These are phyloP conservation scores for Todiramphus saurophagus DNA, from an alignment of 2,113 vertebrate genomes.

Conservation along the genomic window DNA sequence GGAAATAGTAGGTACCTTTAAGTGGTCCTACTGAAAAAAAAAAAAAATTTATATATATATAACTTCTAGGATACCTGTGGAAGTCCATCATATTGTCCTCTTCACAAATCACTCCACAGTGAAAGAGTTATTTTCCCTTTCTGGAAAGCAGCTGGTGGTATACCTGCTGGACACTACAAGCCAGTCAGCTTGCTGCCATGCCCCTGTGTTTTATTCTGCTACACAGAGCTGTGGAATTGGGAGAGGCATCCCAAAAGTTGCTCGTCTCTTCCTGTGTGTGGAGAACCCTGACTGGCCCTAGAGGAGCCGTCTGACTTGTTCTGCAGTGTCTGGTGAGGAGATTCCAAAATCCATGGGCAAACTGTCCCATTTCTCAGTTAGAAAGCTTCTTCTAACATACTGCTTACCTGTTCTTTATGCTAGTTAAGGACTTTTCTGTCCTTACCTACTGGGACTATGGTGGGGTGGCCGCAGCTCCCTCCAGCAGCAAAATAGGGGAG, in stretches of 20 bases:
- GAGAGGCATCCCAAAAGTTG: not conserved
- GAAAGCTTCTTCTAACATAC: not conserved
- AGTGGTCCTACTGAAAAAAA: not conserved
- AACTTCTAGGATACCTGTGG: not conserved
- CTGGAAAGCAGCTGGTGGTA: not conserved
- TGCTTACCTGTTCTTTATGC: not conserved
- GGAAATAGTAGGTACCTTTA: not conserved
- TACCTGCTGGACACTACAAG: not conserved
- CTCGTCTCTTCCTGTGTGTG: not conserved
- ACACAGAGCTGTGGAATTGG: not conserved
- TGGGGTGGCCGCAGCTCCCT: fast-evolving
- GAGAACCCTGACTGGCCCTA: not conserved
- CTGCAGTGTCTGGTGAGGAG: not conserved
- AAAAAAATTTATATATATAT: not conserved
- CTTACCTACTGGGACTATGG: not conserved
- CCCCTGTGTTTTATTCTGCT: not conserved
- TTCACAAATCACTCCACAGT: not conserved
- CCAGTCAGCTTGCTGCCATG: not conserved
- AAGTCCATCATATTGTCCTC: not conserved
- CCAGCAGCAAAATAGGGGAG: not conserved
- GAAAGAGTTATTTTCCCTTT: not conserved
- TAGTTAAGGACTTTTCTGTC: not conserved
- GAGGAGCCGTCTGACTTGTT: not conserved
- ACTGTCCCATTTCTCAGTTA: not conserved
- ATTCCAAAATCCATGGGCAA: not conserved